A percentile compares a stretch with the other conserved stretches of the same genome.
phyloP scores from a whole-genome alignment of 2,888 invertebrate species.

The Drosophila suboccidentalis region DNA sequence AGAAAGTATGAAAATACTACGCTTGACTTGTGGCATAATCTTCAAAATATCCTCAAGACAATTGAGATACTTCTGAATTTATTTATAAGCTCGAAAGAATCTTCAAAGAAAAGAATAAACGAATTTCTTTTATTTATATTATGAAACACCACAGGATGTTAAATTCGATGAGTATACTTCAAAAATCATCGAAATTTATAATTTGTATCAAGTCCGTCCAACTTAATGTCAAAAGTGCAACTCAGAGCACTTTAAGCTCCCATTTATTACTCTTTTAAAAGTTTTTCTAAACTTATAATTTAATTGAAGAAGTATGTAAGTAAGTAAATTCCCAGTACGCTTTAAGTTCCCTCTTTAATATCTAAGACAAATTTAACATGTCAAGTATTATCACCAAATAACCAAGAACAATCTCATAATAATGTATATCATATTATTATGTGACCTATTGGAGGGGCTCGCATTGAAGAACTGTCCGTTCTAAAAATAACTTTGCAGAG shows the following conservation, averaged over 20 bases:
- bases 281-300: background rate
- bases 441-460: slow-evolving; percentile 17
- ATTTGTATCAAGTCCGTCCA: background rate
- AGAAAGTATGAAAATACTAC: background rate
- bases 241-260: too few species aligned
- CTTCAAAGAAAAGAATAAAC: background rate
- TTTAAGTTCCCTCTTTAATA: too few species aligned
- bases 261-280: background rate
- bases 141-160: too few species aligned
- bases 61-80: background rate
- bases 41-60: background rate
- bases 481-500: slow-evolving; percentile 38
- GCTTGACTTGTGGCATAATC: background rate
- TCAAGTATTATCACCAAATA: background rate
- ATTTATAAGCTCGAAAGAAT: background rate
- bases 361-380: background rate
- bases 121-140: background rate
- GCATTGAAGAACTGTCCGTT: background rate
- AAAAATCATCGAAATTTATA: too few species aligned
- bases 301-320: background rate
- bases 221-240: too few species aligned
- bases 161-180: too few species aligned
- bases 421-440: slow-evolving; percentile 9
- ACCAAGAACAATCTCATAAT: slow-evolving; percentile 9
- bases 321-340: background rate